Conservation (phyloP, 2,888 invertebrate genomes). For the Drosophila subsilvestris region DNA sequence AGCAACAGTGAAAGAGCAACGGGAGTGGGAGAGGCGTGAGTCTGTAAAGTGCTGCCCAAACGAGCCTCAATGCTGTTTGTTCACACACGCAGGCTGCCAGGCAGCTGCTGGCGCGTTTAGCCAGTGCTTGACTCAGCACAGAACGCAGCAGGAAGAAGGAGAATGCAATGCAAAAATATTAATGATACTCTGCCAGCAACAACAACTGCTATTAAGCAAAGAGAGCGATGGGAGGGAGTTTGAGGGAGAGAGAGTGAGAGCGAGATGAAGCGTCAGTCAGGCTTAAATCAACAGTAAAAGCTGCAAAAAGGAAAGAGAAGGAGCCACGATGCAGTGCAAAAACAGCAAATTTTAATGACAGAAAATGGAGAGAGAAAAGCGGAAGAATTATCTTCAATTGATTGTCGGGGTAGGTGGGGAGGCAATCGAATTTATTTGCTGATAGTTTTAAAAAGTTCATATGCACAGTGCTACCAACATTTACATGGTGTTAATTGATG, state of each 20-base stretch:
- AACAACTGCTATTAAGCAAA: neutral
- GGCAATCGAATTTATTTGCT: conserved; percentile 30
- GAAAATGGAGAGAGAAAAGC: conserved; percentile 1
- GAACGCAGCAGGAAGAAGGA: neutral
- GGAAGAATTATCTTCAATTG: conserved; percentile 24
- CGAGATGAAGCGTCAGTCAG: neutral
- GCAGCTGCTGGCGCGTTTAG: neutral
- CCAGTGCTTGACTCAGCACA: neutral
- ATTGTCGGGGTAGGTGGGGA: neutral
- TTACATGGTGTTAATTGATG: conserved; percentile 1
- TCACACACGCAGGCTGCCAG: neutral
- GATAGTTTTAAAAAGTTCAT: conserved; percentile 31
- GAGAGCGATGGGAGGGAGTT: neutral
- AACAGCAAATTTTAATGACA: conserved; percentile 41
- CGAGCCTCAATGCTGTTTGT: neutral
- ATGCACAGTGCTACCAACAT: conserved; percentile 1
- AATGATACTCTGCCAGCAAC: neutral
- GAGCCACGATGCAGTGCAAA: neutral
- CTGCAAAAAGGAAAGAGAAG: neutral
- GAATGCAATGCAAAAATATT: neutral
- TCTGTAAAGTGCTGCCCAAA: neutral
- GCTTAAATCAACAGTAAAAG: neutral
- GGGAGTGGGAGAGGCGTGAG: neutral
- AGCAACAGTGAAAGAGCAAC: conserved; percentile 23
- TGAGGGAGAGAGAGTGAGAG: too few species aligned